Evolutionary conservation across 1,140 invertebrate species (phyloP).

Genomic region (Halictus rubicundus): DNA sequence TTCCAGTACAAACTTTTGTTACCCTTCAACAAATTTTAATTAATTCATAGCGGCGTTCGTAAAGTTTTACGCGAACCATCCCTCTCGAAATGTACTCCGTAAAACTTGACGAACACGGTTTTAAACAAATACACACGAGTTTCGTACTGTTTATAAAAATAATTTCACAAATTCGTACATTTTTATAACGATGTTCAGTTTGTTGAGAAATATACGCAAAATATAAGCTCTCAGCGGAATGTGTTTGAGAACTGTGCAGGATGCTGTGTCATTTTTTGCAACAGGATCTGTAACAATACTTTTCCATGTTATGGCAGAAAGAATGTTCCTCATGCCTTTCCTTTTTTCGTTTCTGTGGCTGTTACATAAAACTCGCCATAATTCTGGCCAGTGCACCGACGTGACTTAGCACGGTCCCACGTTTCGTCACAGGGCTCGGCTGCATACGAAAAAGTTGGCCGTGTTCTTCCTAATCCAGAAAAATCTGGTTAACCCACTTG

Average conservation of each 20-base stretch:
- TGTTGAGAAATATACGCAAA: too few species aligned
- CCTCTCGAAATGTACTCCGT: too few species aligned
- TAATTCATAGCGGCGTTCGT: too few species aligned
- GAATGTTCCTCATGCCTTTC: conserved; percentile 34
- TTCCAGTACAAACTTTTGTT: too few species aligned
- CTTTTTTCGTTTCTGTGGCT: conserved; percentile 30
- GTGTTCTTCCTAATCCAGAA: conserved; percentile 44
- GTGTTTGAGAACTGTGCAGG: background rate
- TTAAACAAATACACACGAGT: too few species aligned
- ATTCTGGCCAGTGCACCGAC: conserved; percentile 49
- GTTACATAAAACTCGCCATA: conserved; percentile 55
- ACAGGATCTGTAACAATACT: conserved; percentile 54
- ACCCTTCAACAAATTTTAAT: too few species aligned
- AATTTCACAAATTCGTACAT: too few species aligned
- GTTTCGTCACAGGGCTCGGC: conserved; percentile 39
- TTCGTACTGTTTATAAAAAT: too few species aligned
- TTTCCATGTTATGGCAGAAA: conserved; percentile 29
- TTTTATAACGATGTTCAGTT: too few species aligned
- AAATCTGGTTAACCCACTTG: conserved; percentile 49
- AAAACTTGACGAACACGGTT: too few species aligned
- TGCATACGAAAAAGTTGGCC: conserved; percentile 22
- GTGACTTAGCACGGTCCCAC: conserved; percentile 59
- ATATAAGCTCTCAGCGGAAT: too few species aligned
- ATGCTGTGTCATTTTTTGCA: conserved; percentile 24
- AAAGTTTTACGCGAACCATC: too few species aligned